phyloP scores from a whole-genome alignment of 2,113 vertebrate genomes.

The Bombycilla garrulus region DNA sequence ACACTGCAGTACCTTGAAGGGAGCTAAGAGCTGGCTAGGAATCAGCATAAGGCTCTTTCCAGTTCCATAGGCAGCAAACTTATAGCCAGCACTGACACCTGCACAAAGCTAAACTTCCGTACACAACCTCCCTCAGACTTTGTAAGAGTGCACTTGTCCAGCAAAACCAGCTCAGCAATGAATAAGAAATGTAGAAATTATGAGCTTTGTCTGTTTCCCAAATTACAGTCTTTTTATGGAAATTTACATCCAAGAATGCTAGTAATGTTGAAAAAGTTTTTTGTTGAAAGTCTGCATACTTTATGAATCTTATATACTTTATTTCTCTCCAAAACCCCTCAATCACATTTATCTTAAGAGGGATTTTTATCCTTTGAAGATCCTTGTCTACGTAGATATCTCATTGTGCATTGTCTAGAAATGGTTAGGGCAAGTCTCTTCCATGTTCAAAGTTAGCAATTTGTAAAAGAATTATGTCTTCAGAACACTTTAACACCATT shows the following conservation, averaged over 20 bases:
- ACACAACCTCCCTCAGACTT: neutral
- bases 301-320: neutral
- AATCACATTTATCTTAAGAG: neutral
- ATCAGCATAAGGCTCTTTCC: neutral
- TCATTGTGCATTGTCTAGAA: neutral
- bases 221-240: neutral
- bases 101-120: neutral
- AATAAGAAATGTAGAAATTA: neutral
- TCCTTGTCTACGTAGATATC: neutral
- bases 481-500: neutral
- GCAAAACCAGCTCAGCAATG: neutral
- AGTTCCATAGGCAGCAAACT: neutral
- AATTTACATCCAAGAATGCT: neutral
- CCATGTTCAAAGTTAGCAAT: neutral
- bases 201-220: neutral
- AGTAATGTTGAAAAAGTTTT: neutral
- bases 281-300: neutral
- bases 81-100: neutral
- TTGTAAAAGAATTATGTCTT: neutral
- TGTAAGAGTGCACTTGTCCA: neutral
- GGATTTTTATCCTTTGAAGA: neutral
- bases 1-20: neutral
- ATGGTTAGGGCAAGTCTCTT: neutral
- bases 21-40: neutral
- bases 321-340: neutral